Conservation (phyloP, 2,888 invertebrate species). For the Syritta pipiens region DNA sequence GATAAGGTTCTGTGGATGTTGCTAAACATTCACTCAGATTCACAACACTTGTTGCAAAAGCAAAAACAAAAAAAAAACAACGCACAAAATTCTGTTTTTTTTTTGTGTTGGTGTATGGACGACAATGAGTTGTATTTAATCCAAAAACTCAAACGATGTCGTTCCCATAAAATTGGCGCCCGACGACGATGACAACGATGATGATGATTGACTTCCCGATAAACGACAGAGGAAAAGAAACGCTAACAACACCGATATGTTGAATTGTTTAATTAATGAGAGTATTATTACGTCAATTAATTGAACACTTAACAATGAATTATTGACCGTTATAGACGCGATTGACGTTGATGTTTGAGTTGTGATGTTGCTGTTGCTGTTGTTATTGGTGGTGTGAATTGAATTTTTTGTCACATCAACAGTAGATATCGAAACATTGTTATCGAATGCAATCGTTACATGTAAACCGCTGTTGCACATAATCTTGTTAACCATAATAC, state of each 20-base stretch:
- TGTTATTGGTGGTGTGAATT: background rate
- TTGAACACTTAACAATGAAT: constrained; percentile 25
- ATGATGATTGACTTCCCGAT: too few relatives aligned
- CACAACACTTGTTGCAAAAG: constrained; percentile 60
- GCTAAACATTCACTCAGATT: constrained; percentile 51
- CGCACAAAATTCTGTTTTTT: background rate
- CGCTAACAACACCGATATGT: constrained; percentile 36
- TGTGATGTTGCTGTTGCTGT: background rate
- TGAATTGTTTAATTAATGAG: constrained; percentile 52
- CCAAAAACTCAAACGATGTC: background rate
- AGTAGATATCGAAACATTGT: constrained; percentile 58
- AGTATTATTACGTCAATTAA: constrained; percentile 48
- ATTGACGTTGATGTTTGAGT: background rate
- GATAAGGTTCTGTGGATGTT: constrained; percentile 32
- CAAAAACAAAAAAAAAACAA: too few relatives aligned
- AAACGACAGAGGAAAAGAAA: background rate
- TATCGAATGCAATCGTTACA: constrained; percentile 33
- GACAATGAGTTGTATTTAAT: background rate
- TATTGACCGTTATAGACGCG: background rate
- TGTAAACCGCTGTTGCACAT: constrained; percentile 47
- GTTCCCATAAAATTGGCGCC: constrained; percentile 15
- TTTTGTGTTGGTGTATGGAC: constrained; percentile 6
- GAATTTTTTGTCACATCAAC: constrained; percentile 58
- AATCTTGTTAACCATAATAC: constrained; percentile 64
- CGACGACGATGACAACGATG: constrained; percentile 2